Percentiles rank a stretch among this genome's conserved stretches.
Conservation (phyloP, 2,797 vertebrate species). For the Malurus leucopterus region DNA sequence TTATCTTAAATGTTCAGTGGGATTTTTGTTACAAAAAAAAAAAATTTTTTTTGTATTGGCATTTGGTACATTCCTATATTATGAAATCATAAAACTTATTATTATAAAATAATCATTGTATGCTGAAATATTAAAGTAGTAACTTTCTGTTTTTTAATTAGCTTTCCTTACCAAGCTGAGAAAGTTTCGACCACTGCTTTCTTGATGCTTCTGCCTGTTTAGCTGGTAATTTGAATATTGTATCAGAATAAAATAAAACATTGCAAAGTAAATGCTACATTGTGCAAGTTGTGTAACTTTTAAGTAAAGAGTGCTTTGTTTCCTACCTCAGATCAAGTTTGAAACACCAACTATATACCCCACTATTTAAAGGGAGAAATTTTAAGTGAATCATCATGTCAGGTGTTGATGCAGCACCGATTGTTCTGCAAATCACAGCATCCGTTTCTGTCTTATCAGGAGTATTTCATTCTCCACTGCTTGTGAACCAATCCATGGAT, state of each 20-base stretch:
- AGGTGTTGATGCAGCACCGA: background rate
- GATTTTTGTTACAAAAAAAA: background rate
- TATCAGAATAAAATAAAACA: conserved; percentile 45
- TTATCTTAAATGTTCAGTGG: background rate
- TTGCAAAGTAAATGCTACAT: background rate
- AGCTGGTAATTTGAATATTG: conserved; percentile 25
- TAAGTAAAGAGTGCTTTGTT: conserved; percentile 4
- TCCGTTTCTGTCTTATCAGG: background rate
- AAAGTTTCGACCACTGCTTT: conserved; percentile 68
- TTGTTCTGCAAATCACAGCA: background rate
- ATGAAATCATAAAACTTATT: background rate
- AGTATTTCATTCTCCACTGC: conserved; percentile 77
- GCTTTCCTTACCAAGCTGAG: conserved; percentile 91
- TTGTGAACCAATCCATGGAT: conserved; percentile 87
- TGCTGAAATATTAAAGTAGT: conserved; percentile 32
- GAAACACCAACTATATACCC: background rate
- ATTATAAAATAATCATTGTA: background rate
- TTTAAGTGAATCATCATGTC: background rate
- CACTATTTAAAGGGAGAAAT: background rate
- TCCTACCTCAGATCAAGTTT: background rate
- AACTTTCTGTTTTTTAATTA: conserved; percentile 67
- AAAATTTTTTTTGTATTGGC: background rate
- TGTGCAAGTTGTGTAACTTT: conserved; percentile 37
- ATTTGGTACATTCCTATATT: background rate
- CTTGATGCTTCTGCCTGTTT: conserved; percentile 19